Conservation (phyloP, 2,113 vertebrate genomes). For the Phaethon lepturus region DNA sequence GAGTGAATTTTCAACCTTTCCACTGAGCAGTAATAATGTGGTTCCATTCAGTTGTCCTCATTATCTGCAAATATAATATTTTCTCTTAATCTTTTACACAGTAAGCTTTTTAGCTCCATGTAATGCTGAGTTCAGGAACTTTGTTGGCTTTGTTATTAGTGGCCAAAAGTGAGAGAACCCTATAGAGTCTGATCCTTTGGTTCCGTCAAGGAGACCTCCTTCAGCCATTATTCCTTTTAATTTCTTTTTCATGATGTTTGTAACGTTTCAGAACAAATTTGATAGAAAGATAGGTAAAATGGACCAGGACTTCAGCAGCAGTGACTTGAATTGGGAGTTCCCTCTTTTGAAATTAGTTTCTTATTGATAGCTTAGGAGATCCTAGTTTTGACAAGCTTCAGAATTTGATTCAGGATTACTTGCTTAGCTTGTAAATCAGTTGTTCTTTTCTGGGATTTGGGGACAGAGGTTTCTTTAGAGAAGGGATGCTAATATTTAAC, state of each 20-base stretch:
- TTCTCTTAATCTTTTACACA: neutral
- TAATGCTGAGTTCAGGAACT: neutral
- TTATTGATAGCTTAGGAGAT: neutral
- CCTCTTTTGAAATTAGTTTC: conserved; percentile 1
- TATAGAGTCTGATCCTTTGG: neutral
- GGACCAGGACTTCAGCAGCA: neutral
- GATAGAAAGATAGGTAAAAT: neutral
- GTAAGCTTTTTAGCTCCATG: neutral
- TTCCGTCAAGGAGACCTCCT: neutral
- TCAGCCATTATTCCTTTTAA: neutral
- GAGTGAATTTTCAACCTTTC: neutral
- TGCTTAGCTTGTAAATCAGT: conserved; percentile 17
- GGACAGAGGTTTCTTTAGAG: neutral
- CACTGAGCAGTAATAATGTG: neutral
- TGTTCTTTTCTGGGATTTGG: conserved; percentile 31
- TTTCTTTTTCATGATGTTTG: neutral
- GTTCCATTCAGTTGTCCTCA: neutral
- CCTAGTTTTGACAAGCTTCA: neutral
- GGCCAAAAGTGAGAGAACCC: neutral
- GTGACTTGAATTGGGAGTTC: neutral
- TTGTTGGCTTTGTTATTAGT: neutral
- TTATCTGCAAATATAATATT: neutral
- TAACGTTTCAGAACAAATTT: neutral
- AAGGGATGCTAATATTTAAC: neutral
- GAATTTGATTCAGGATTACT: conserved; percentile 25